These are phyloP conservation scores for Atherinomorus stipes DNA, from an alignment of 2,113 vertebrate species.

Conservation along the genomic window DNA sequence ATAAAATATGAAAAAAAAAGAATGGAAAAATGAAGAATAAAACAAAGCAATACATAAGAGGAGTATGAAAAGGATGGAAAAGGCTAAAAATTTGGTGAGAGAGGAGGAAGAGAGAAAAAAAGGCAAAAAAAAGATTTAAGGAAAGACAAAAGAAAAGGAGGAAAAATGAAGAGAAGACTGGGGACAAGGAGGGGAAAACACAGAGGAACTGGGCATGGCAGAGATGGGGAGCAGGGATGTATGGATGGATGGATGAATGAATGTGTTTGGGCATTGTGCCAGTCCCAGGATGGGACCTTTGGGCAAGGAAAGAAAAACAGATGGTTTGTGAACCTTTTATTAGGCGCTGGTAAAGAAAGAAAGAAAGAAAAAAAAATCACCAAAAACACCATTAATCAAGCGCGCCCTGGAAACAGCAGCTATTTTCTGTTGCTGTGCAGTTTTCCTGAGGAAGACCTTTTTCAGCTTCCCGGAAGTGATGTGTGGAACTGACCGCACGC, in stretches of 20 bases:
- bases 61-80: no score
- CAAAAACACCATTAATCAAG: conserved; percentile 91
- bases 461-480: neutral
- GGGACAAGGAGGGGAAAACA: neutral
- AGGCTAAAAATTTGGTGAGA: no score
- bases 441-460: neutral
- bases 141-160: neutral
- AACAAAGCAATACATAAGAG: no score
- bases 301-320: conserved; percentile 97
- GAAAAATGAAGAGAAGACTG: conserved; percentile 6
- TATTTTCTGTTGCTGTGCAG: conserved; percentile 67
- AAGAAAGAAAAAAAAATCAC: conserved; percentile 11
- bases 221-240: conserved; percentile 42
- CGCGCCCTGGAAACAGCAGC: conserved; percentile 91
- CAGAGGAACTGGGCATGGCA: conserved; percentile 3
- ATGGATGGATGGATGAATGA: conserved; percentile 59
- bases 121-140: neutral
- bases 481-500: no score
- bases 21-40: no score
- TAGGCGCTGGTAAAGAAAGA: conserved; percentile 81
- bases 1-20: neutral
- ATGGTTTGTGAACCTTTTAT: conserved; percentile 99
- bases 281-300: conserved; percentile 96
- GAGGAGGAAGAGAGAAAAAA: no score
- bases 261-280: conserved; percentile 86